Conservation (phyloP, 2,797 vertebrate genomes). For the Dallia pectoralis region DNA sequence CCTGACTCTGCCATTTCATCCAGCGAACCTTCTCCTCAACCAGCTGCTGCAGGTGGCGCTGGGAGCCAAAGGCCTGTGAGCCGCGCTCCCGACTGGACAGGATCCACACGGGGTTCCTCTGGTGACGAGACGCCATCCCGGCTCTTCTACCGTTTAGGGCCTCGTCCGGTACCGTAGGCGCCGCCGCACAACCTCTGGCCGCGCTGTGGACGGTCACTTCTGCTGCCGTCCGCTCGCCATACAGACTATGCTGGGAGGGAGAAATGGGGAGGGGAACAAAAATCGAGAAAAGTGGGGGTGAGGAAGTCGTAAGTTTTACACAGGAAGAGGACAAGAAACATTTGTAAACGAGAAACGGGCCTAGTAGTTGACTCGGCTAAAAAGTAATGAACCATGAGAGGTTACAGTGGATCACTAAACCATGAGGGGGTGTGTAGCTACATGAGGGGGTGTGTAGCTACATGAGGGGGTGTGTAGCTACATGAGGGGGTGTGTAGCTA, state of each 20-base stretch:
- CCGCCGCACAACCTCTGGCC: constrained; percentile 1
- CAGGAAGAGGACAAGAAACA: not conserved
- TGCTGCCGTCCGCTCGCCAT: constrained; percentile 70
- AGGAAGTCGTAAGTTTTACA: not conserved
- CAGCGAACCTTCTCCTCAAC: constrained; percentile 97
- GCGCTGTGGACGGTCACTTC: constrained; percentile 22
- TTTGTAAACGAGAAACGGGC: not conserved
- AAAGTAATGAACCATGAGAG: not conserved
- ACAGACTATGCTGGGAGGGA: constrained; percentile 65
- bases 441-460: not conserved
- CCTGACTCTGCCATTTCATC: constrained; percentile 99
- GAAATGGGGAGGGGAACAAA: not conserved
- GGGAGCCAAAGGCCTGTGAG: constrained; percentile 86
- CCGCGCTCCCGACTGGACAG: constrained; percentile 91
- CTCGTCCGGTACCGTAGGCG: constrained; percentile 17
- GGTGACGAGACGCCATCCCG: constrained; percentile 82
- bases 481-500: not conserved
- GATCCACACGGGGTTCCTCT: constrained; percentile 96
- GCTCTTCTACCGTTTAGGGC: constrained; percentile 69
- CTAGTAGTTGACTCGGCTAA: not conserved
- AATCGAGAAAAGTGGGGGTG: not conserved
- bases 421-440: not conserved
- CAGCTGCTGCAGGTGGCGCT: constrained; percentile 92
- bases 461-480: not conserved
- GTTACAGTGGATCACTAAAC: not conserved